These are phyloP conservation scores for Eidolon helvum DNA, from an alignment of 2,113 vertebrate species.

Conservation along the genomic window DNA sequence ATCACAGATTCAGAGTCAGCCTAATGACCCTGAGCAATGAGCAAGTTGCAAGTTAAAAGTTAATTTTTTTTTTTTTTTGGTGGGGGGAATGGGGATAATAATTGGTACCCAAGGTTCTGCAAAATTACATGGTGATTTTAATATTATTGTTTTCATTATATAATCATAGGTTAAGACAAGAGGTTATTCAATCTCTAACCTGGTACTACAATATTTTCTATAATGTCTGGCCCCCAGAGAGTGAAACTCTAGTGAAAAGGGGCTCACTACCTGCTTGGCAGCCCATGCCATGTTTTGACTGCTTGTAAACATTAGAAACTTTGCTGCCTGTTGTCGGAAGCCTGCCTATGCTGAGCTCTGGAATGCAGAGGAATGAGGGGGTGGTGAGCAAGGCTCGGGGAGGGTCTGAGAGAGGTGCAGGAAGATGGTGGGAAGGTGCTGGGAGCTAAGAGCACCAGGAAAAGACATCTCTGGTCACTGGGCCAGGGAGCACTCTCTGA, in stretches of 20 bases:
- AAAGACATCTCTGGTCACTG: not conserved
- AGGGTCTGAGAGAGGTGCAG: not conserved
- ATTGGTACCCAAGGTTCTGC: not conserved
- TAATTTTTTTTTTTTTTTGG: not conserved
- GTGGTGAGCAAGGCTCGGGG: not conserved
- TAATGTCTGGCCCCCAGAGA: not conserved
- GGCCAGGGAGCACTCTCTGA: not conserved
- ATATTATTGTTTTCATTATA: not conserved
- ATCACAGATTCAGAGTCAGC: not conserved
- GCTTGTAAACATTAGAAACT: not conserved
- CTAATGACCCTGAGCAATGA: not conserved
- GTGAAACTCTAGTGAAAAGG: not conserved
- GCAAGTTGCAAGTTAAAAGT: too few species aligned
- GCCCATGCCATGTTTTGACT: not conserved
- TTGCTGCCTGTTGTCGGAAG: not conserved
- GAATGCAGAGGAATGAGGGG: conserved; percentile 20
- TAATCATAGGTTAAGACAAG: not conserved
- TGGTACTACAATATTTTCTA: not conserved
- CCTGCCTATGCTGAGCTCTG: not conserved
- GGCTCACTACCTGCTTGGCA: not conserved
- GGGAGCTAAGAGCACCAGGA: not conserved
- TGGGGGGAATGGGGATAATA: not conserved
- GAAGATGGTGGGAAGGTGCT: not conserved
- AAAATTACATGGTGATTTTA: conserved; percentile 27
- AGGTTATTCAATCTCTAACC: conserved; percentile 28